These are phyloP conservation scores for Pseudomugil tenellus DNA, from an alignment of 2,797 vertebrate species.

Conservation along the genomic window DNA sequence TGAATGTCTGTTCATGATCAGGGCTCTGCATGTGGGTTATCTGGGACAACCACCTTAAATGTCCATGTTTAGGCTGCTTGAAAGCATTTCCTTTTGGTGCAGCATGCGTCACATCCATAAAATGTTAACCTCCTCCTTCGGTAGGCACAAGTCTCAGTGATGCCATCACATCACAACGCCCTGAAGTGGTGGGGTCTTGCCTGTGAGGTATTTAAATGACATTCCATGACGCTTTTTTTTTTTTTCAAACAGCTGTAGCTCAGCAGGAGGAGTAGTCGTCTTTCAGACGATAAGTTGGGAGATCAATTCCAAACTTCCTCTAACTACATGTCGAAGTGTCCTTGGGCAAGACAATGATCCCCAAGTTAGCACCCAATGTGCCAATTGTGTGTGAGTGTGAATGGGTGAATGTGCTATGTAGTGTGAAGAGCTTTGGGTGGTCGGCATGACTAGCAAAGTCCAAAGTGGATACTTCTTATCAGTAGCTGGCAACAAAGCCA, in stretches of 20 bases:
- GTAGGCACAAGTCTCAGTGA: conserved; percentile 23
- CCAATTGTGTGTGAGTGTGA: too few species aligned
- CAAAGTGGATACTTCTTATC: conserved; percentile 38
- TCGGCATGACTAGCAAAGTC: too few species aligned
- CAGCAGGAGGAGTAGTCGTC: too few species aligned
- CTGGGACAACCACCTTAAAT: conserved; percentile 45
- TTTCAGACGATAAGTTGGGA: too few species aligned
- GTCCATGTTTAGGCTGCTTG: conserved; percentile 69
- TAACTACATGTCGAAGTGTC: too few species aligned
- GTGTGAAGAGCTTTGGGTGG: too few species aligned
- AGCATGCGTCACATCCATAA: conserved; percentile 50
- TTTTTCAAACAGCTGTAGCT: too few species aligned
- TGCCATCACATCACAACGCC: conserved; percentile 35
- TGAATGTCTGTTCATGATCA: conserved; percentile 20
- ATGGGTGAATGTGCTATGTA: too few species aligned
- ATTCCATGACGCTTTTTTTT: conserved; percentile 62
- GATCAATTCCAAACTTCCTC: too few species aligned
- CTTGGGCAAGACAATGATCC: too few species aligned
- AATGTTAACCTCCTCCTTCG: conserved; percentile 17
- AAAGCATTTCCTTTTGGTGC: conserved; percentile 24
- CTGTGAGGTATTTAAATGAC: conserved; percentile 77
- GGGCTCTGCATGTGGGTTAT: conserved; percentile 47
- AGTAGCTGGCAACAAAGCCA: conserved; percentile 22
- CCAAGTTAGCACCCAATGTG: too few species aligned
- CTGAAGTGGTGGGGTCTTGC: conserved; percentile 52